These are phyloP conservation scores for Dermochelys coriacea DNA, from an alignment of 2,797 vertebrate species.

Conservation along the genomic window DNA sequence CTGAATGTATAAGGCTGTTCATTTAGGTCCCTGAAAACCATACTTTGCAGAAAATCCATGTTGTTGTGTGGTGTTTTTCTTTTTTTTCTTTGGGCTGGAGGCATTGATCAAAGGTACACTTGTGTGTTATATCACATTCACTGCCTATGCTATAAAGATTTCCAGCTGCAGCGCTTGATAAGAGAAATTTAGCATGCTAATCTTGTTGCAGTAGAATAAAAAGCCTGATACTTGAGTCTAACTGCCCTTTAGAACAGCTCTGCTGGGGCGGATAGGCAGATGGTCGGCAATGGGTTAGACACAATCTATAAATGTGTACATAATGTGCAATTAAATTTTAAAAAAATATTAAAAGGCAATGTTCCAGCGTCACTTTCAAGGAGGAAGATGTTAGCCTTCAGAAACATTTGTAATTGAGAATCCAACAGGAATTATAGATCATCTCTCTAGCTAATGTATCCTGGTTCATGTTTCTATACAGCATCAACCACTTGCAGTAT, in stretches of 20 bases:
- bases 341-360: neutral
- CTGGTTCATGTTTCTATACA: neutral
- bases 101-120: neutral
- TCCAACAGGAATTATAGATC: neutral
- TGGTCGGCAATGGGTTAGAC: rapidly evolving
- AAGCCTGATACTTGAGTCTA: neutral
- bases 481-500: neutral
- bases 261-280: rapidly evolving
- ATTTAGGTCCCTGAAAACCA: neutral
- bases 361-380: neutral
- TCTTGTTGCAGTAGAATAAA: neutral
- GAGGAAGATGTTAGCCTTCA: neutral
- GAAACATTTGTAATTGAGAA: neutral
- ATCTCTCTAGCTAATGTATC: rapidly evolving
- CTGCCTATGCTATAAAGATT: neutral
- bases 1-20: neutral
- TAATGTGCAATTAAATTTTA: neutral
- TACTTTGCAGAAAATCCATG: neutral
- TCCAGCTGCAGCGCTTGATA: neutral
- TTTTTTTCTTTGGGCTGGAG: neutral
- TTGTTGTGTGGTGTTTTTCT: neutral
- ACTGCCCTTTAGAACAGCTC: neutral
- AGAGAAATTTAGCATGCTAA: neutral
- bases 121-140: neutral
- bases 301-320: rapidly evolving